Evolutionary conservation across 1,140 invertebrate species (phyloP), one percentile per base, ranked within the genome.

Genomic region (Drosophila sulfurigaster): DNA sequence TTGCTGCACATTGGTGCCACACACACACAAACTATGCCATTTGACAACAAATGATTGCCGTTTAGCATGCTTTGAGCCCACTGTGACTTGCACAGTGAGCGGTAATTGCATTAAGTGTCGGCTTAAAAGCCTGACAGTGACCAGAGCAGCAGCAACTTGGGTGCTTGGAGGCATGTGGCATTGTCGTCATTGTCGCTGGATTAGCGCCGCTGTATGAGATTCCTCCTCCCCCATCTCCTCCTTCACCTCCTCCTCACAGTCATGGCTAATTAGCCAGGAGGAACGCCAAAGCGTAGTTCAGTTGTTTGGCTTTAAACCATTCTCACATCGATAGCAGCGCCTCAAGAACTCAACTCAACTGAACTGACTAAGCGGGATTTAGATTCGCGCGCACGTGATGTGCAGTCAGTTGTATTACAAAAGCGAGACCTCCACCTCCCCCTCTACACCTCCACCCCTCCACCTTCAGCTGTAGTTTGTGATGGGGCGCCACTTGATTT

Each of bases 51-150:
- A 38, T 10, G 7, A 38, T 10, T 65, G 49, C 41, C 0, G n/a
- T 11, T 38, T 38, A 8, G 30, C 56, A 20, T 57, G 51, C 51
- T 30, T 6, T 1, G 32, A 5, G 16, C 41, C 46, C 46, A 57
- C 15, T 75, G 70, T 64, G 25, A 52, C 75, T 48, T 78, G 59
- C 67, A 76, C 73, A 73, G 77, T 51, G 25, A 65, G 69, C 78
- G 86, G 85, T 89, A 89, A 89, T 89, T 89, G 85, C 86, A 89
- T 89, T 89, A 89, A 89, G 87, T 90, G 86, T 79, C 66, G 75
- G 85, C 86, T 89, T 89, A 90, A 89, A 90, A 85, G 48, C 81
- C 70, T 57, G 15, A 57, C 57, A 57, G 32, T 35, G 28, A 49
- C 52, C 20, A 35, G 25, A 51, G 38, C 48, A 28, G 16, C 25